Conservation (phyloP, 2,113 vertebrate genomes). For the Nestor notabilis region DNA sequence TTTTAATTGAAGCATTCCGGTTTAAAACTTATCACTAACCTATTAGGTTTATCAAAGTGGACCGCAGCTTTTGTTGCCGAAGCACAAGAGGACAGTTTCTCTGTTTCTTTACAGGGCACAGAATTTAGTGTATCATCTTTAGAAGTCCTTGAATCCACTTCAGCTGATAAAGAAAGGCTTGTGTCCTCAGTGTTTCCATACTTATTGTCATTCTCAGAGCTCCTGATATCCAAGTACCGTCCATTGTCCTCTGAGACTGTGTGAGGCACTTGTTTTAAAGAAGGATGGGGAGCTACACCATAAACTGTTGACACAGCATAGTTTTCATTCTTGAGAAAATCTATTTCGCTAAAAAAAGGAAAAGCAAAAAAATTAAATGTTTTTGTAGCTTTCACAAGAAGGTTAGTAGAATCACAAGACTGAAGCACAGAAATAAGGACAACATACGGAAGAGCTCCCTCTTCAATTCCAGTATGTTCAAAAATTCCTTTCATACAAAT, state of each 20-base stretch:
- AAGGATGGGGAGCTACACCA: constrained; percentile 69
- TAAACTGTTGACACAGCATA: constrained; percentile 70
- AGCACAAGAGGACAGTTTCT: constrained; percentile 66
- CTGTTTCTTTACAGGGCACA: constrained; percentile 71
- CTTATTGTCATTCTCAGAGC: constrained; percentile 66
- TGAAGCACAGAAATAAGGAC: background rate
- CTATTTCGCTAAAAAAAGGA: constrained; percentile 86
- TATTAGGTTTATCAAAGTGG: constrained; percentile 93
- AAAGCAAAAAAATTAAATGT: background rate
- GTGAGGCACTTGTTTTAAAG: constrained; percentile 70
- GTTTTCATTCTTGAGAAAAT: constrained; percentile 85
- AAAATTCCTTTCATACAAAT: background rate
- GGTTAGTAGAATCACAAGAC: background rate
- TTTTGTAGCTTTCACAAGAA: background rate
- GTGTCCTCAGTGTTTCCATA: constrained; percentile 69
- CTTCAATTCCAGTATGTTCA: background rate
- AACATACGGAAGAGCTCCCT: background rate
- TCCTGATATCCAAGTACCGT: constrained; percentile 84
- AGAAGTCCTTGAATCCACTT: constrained; percentile 70
- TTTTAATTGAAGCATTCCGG: background rate
- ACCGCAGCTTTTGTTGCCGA: constrained; percentile 75
- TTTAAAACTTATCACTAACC: constrained; percentile 78
- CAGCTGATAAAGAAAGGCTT: constrained; percentile 45
- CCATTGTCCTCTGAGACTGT: constrained; percentile 82
- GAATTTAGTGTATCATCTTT: constrained; percentile 66